Evolutionary conservation across 2,797 vertebrate genomes (phyloP).

Genomic region (Pangasius larnaudii): DNA sequence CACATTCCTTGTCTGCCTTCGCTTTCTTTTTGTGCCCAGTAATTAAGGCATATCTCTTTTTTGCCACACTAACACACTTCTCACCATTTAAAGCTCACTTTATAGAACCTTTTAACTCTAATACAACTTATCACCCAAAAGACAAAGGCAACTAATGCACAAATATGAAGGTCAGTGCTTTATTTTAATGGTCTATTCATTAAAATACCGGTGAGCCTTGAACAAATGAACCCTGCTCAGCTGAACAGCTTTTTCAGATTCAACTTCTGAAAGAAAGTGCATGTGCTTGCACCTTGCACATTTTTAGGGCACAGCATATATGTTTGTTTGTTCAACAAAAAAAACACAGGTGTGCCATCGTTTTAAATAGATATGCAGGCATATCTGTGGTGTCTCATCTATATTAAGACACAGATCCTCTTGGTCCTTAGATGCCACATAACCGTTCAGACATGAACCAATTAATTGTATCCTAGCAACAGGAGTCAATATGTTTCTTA

Average conservation of each 20-base stretch:
- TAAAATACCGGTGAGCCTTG: neutral
- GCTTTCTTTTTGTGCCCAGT: neutral
- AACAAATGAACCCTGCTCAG: neutral
- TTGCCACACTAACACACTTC: neutral
- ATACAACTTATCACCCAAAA: neutral
- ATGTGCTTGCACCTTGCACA: neutral
- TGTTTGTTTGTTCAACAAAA: too few species aligned
- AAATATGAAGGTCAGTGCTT: neutral
- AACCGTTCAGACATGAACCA: constrained; percentile 69
- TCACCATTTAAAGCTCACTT: neutral
- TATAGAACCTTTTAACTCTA: too few species aligned
- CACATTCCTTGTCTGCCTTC: constrained; percentile 26
- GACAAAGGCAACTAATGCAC: neutral
- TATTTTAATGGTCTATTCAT: neutral
- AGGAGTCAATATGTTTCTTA: constrained; percentile 75
- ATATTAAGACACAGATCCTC: constrained; percentile 59
- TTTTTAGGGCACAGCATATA: neutral
- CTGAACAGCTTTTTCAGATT: neutral
- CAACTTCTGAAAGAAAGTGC: neutral
- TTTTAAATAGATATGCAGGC: constrained; percentile 44
- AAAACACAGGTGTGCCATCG: neutral
- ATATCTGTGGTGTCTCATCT: constrained; percentile 50
- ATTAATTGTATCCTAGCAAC: constrained; percentile 81
- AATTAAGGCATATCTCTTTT: neutral
- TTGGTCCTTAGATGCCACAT: constrained; percentile 46